Conservation (phyloP, 2,113 vertebrate genomes). For the Xenopus borealis region DNA sequence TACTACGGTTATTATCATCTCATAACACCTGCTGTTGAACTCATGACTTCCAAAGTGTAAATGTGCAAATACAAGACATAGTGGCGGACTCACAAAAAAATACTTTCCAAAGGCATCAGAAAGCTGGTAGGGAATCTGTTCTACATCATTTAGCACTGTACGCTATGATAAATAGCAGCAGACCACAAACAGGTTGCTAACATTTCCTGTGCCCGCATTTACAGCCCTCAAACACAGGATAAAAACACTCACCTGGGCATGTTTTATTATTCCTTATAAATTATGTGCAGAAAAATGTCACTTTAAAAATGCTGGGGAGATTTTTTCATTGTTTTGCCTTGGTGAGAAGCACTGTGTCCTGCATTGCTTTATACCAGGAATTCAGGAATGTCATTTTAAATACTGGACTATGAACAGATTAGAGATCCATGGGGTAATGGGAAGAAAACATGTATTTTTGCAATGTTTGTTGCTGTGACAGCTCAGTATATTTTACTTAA, state of each 20-base stretch:
- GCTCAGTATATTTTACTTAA: too few species aligned
- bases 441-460: too few species aligned
- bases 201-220: slow-evolving; percentile 46
- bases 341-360: too few species aligned
- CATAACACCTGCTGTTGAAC: slow-evolving; percentile 48
- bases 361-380: too few species aligned
- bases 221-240: slow-evolving; percentile 44
- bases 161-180: slow-evolving; percentile 44
- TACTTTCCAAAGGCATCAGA: slow-evolving; percentile 39
- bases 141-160: slow-evolving; percentile 47
- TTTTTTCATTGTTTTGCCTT: background rate
- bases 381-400: too few species aligned
- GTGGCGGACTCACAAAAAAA: slow-evolving; percentile 41
- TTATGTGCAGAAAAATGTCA: slow-evolving; percentile 7
- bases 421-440: too few species aligned
- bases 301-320: background rate
- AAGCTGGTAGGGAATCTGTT: slow-evolving; percentile 45
- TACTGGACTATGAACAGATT: too few species aligned
- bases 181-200: slow-evolving; percentile 46
- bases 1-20: slow-evolving; percentile 47
- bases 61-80: slow-evolving; percentile 47
- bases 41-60: slow-evolving; percentile 47
- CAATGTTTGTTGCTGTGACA: too few species aligned
- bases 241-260: slow-evolving; percentile 45
- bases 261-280: slow-evolving; percentile 31